Evolutionary conservation across 2,888 invertebrate species (phyloP).

Genomic region (Cheilosia variabilis): DNA sequence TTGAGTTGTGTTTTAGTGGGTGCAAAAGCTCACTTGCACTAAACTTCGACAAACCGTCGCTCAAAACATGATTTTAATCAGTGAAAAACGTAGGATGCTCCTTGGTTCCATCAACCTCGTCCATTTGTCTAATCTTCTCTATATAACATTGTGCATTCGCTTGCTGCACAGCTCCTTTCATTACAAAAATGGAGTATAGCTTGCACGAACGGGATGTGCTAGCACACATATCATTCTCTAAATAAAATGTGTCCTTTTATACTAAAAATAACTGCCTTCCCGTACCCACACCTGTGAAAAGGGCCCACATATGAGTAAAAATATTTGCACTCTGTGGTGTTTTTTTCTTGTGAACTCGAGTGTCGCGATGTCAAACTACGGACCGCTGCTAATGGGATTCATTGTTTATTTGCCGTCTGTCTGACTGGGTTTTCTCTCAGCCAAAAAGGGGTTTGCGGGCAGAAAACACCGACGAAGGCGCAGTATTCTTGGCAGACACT

Average conservation of each 20-base stretch:
- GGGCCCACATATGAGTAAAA: not conserved
- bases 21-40: too few relatives aligned
- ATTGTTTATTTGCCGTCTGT: conserved; percentile 67
- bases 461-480: conserved; percentile 17
- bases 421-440: conserved; percentile 34
- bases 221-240: not conserved
- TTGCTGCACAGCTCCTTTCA: not conserved
- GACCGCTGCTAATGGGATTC: conserved; percentile 57
- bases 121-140: not conserved
- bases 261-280: not conserved
- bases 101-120: not conserved
- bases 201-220: not conserved
- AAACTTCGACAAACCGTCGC: too few relatives aligned
- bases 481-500: conserved; percentile 59
- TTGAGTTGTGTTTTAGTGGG: too few relatives aligned
- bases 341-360: not conserved
- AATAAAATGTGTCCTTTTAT: not conserved
- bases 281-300: not conserved
- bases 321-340: not conserved
- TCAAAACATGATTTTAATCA: too few relatives aligned
- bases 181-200: not conserved
- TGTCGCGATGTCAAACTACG: conserved; percentile 19
- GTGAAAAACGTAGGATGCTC: too few relatives aligned
- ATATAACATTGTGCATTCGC: not conserved
- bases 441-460: not conserved